Evolutionary conservation across 2,888 invertebrate genomes (phyloP).

Genomic region (Meteorus colon): DNA sequence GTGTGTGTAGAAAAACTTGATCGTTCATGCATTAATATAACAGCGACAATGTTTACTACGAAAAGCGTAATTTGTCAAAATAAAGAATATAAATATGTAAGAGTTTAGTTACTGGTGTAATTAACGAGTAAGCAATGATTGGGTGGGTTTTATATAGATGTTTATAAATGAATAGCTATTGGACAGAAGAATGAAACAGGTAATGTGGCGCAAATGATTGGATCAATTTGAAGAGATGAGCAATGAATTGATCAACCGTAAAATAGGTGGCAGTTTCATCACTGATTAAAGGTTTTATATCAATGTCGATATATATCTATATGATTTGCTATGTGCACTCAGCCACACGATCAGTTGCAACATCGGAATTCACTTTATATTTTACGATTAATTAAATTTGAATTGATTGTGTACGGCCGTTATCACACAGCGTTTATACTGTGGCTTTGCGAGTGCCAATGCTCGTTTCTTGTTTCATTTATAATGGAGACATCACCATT

Average conservation of each 20-base stretch:
- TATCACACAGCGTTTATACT: too few relatives aligned
- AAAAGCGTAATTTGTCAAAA: not conserved
- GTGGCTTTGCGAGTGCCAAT: too few relatives aligned
- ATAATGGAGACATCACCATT: too few relatives aligned
- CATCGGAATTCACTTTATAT: too few relatives aligned
- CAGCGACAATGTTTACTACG: conserved; percentile 25
- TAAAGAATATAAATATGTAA: conserved; percentile 26
- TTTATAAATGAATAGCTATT: not conserved
- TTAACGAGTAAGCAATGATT: conserved; percentile 37
- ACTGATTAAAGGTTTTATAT: conserved; percentile 51
- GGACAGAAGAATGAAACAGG: conserved; percentile 41
- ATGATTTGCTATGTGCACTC: too few relatives aligned
- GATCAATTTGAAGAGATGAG: conserved; percentile 46
- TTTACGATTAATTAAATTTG: too few relatives aligned
- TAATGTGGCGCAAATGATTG: conserved; percentile 43
- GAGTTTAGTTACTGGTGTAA: conserved; percentile 40
- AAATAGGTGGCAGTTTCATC: conserved; percentile 4
- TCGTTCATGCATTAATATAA: conserved; percentile 34
- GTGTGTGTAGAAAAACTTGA: not conserved
- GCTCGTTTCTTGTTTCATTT: too few relatives aligned
- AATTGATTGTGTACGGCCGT: too few relatives aligned
- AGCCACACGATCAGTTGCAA: too few relatives aligned
- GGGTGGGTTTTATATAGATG: not conserved
- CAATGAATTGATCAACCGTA: conserved; percentile 46
- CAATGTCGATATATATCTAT: not conserved